Percentiles rank a stretch among this genome's conserved stretches.
phyloP scores from a whole-genome alignment of 2,797 vertebrate genomes.

The Pterois miles region DNA sequence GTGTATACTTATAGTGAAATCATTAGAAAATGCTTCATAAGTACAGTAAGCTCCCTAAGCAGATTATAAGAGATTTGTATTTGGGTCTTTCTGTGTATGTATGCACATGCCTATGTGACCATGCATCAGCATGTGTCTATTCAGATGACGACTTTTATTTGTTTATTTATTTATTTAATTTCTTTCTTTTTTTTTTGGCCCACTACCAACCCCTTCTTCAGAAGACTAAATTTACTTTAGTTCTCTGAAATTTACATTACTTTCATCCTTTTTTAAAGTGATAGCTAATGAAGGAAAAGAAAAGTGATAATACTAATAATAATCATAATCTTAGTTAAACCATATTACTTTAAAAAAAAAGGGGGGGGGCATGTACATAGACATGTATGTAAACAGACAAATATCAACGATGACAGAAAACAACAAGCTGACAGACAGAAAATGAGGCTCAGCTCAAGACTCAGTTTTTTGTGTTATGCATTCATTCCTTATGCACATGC shows the following conservation, averaged over 20 bases:
- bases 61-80: constrained; percentile 36
- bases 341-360: too few species aligned
- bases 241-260: too few species aligned
- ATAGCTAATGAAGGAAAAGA: too few species aligned
- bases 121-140: neutral
- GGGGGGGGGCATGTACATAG: too few species aligned
- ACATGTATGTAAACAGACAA: too few species aligned
- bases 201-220: too few species aligned
- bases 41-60: constrained; percentile 41
- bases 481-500: neutral
- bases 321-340: too few species aligned
- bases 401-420: too few species aligned
- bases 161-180: neutral
- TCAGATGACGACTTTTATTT: neutral
- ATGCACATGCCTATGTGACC: neutral
- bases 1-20: constrained; percentile 37
- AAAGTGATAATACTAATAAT: too few species aligned
- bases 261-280: too few species aligned
- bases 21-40: constrained; percentile 49
- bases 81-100: neutral
- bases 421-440: too few species aligned
- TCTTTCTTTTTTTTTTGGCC: neutral
- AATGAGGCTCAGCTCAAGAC: neutral
- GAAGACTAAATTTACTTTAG: too few species aligned
- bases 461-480: neutral